Evolutionary conservation across 2,797 vertebrate genomes (phyloP).

Genomic region (Oryzias dopingdopingensis): DNA sequence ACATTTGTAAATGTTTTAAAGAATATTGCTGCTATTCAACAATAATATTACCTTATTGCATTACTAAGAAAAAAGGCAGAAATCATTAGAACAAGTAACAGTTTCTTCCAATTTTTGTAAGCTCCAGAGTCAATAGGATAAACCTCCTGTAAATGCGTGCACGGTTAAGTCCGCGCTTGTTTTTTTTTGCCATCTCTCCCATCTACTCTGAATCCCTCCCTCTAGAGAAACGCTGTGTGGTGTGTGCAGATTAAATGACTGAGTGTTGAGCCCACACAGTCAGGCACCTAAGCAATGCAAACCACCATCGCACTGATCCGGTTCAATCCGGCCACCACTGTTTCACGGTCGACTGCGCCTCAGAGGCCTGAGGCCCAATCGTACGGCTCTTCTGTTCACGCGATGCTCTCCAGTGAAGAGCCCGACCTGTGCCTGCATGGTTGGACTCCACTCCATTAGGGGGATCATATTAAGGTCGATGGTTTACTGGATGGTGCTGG

Average conservation of each 20-base stretch:
- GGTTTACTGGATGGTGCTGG: conserved; percentile 2
- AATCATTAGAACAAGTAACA: no score
- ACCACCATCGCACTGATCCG: conserved; percentile 59
- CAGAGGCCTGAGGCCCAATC: conserved; percentile 19
- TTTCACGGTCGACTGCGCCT: conserved; percentile 28
- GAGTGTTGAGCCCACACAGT: conserved; percentile 31
- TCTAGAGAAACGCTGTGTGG: conserved; percentile 17
- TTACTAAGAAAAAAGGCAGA: no score
- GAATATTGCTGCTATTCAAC: no score
- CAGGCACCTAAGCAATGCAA: conserved; percentile 35
- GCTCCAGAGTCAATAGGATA: conserved; percentile 13
- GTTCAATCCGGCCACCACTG: conserved; percentile 52
- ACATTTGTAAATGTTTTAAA: no score
- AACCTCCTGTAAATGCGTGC: conserved; percentile 22
- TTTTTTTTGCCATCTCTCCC: conserved; percentile 21
- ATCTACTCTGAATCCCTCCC: conserved; percentile 8
- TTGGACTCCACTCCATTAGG: conserved; percentile 33
- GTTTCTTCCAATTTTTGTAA: not conserved
- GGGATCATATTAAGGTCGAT: conserved; percentile 51
- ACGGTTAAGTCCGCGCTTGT: conserved; percentile 36
- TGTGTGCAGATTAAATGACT: conserved; percentile 67
- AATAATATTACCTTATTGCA: no score
- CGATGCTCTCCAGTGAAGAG: conserved; percentile 31
- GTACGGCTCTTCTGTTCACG: conserved; percentile 35
- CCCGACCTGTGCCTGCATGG: conserved; percentile 17